Evolutionary conservation across 2,797 vertebrate species (phyloP), one percentile per base, ranked within the genome.

Genomic region (Phataginus tricuspis): DNA sequence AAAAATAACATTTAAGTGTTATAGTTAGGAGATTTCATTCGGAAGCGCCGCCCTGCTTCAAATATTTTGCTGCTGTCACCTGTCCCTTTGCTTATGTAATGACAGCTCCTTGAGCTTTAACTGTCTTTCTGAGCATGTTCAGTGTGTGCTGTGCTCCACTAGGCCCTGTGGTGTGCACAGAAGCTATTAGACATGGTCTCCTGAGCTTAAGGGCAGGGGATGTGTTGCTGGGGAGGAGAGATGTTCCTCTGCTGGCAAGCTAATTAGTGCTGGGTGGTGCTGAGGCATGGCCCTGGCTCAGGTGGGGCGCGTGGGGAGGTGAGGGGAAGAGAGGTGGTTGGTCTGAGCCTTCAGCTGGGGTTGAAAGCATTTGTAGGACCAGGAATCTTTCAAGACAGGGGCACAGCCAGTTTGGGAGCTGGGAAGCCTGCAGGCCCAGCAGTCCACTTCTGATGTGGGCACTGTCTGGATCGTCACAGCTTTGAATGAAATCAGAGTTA

Each of bases 401-500:
- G 69, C 69, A 16, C 63, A 53, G 23, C 25, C 55, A 72, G 53
- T 27, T 34, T 2, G 2, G 71, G 31, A 31, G 11, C 18, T 5
- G 55, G 77, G 68, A 90, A 88, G 4, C 57, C 87, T 34, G 31
- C 25, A 37, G 57, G 83, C 61, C 31, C 45, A 31, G n/a, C 31
- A 21, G 34, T 42, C 27, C 49, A 31, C 7, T 21, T 92, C 6
- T 27, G 14, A 75, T 61, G n/a, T 15, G 31, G 53, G 53, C 37
- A 91, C 42, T 69, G 45, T 59, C 64, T 2, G 19, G 42, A 12
- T 78, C 42, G 11, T 80, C 77, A 29, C 27, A 10, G 31, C 69
- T 79, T 31, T 87, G 79, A 25, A 27, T 57, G 94, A 87, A 61
- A 39, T 89, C 88, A 37, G 37, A 85, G 53, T 82, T 91, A 59